These are phyloP conservation scores for Galeruca laticollis DNA, from an alignment of 2,888 invertebrate genomes.

Conservation along the genomic window DNA sequence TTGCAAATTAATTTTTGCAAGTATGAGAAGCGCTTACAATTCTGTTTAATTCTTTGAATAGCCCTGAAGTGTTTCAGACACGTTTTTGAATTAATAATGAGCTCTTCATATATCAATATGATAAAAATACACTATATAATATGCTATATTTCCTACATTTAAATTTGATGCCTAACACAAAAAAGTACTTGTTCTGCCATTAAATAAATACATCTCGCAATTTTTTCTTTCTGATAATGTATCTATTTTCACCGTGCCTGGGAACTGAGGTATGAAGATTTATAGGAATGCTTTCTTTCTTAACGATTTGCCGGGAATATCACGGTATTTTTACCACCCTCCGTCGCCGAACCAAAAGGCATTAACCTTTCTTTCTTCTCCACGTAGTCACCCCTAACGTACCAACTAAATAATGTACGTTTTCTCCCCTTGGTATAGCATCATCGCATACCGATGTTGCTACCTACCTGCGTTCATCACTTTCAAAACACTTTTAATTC, in stretches of 20 bases:
- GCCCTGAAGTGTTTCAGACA: too few species aligned
- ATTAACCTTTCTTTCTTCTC: slow-evolving; percentile 20
- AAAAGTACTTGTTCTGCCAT: slow-evolving; percentile 10
- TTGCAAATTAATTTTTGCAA: too few species aligned
- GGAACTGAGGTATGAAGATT: slow-evolving; percentile 7
- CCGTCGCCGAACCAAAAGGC: slow-evolving; percentile 15
- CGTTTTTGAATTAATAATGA: too few species aligned
- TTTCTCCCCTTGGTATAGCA: slow-evolving; percentile 3
- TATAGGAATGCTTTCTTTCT: background rate
- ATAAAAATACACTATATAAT: too few species aligned
- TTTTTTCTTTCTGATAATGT: background rate
- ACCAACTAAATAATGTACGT: slow-evolving; percentile 12
- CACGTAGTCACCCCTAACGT: slow-evolving; percentile 15
- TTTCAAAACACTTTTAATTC: background rate
- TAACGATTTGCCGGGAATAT: slow-evolving; percentile 17
- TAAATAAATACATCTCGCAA: background rate
- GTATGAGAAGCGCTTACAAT: too few species aligned
- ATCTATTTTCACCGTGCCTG: background rate
- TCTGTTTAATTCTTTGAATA: too few species aligned
- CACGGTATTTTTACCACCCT: slow-evolving; percentile 14
- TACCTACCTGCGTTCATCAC: background rate
- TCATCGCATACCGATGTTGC: background rate
- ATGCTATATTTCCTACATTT: too few species aligned
- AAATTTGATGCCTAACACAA: background rate
- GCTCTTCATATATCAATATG: too few species aligned